Conservation (phyloP, 1,140 invertebrate genomes). For the Apis laboriosa region DNA sequence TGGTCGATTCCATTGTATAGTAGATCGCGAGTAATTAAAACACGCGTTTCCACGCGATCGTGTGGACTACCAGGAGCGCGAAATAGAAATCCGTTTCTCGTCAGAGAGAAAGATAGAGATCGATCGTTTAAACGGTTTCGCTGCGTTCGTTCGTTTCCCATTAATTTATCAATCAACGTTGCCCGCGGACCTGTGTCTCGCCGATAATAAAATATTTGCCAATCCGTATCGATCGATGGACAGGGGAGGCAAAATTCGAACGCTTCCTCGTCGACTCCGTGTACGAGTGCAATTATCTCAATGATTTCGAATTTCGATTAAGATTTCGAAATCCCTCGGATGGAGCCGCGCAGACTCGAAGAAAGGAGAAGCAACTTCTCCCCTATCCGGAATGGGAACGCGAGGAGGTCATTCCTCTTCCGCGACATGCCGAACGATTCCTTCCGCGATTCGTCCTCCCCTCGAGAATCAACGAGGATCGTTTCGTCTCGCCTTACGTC, state of each 20-base stretch:
- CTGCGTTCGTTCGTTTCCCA: not conserved
- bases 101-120: not conserved
- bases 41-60: not conserved
- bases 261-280: no score
- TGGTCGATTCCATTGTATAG: slow-evolving; percentile 5
- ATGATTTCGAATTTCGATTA: no score
- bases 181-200: not conserved
- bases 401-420: no score
- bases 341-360: no score
- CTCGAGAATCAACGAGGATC: no score
- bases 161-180: slow-evolving; percentile 10
- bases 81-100: not conserved
- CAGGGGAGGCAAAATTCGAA: not conserved
- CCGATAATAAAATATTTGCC: slow-evolving; percentile 7
- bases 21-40: slow-evolving; percentile 20
- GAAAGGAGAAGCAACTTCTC: no score
- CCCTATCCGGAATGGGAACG: no score
- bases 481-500: not conserved
- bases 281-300: no score
- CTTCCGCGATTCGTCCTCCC: no score
- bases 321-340: no score
- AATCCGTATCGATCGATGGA: not conserved
- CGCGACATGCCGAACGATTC: no score
- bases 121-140: not conserved
- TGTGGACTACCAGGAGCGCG: not conserved